Percentiles rank a stretch among this genome's conserved stretches.
These are phyloP conservation scores for Petrocephalus sullivani DNA, from an alignment of 2,797 vertebrate species.

Conservation along the genomic window DNA sequence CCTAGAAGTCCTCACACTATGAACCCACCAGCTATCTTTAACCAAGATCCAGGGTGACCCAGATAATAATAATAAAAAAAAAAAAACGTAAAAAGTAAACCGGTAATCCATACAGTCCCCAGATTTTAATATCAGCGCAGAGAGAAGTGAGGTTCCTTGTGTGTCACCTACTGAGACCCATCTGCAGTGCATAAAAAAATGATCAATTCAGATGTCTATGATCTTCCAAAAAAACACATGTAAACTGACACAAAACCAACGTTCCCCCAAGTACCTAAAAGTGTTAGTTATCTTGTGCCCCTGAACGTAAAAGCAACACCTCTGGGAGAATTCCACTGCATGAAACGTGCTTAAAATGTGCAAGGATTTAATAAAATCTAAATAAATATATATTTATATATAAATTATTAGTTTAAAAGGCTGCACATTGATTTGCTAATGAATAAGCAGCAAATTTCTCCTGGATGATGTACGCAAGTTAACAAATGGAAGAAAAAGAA, in stretches of 20 bases:
- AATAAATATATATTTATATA: not conserved
- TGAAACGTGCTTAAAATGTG: not conserved
- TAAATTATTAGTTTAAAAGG: not conserved
- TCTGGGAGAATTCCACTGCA: not conserved
- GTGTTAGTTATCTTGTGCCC: not conserved
- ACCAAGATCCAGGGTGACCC: not conserved
- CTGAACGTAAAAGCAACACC: not conserved
- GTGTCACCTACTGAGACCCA: not conserved
- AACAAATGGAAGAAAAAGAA: not conserved
- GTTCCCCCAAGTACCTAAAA: not conserved
- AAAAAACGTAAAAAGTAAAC: not conserved
- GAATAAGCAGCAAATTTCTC: constrained; percentile 2
- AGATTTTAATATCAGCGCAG: not conserved
- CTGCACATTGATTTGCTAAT: not conserved
- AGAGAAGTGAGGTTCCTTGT: not conserved
- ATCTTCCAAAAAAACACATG: not conserved
- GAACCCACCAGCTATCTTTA: not conserved
- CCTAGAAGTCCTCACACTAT: not conserved
- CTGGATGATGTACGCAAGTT: not conserved
- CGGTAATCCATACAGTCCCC: not conserved
- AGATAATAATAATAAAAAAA: not conserved
- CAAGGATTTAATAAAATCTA: not conserved
- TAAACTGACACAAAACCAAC: not conserved
- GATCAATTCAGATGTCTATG: not conserved
- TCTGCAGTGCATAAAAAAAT: not conserved